Percentiles rank a stretch among this genome's conserved stretches.
Conservation (phyloP, 2,797 vertebrate genomes). For the Tapera naevia region DNA sequence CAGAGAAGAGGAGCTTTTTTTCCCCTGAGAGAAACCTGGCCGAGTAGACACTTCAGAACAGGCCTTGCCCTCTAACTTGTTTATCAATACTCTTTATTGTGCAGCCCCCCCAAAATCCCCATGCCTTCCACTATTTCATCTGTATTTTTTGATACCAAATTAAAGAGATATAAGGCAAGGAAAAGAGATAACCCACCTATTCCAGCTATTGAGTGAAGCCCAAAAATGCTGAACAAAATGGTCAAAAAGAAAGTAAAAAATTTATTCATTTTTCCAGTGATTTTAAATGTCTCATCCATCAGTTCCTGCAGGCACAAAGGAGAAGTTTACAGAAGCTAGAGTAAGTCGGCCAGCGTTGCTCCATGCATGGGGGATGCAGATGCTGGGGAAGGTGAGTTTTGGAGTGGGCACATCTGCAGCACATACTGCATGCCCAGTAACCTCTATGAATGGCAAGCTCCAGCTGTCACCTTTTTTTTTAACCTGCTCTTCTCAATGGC, state of each 20-base stretch:
- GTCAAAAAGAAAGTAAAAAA: not conserved
- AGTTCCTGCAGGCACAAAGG: not conserved
- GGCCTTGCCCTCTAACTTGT: not conserved
- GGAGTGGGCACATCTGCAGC: not conserved
- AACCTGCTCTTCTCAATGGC: not conserved
- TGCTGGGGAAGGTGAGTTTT: not conserved
- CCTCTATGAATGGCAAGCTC: not conserved
- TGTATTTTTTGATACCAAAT: not conserved
- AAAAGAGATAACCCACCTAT: not conserved
- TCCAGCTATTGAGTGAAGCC: not conserved
- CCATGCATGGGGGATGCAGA: accelerated
- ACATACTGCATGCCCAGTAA: not conserved
- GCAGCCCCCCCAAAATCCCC: accelerated
- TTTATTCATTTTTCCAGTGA: not conserved
- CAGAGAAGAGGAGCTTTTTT: not conserved
- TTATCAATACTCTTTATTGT: not conserved
- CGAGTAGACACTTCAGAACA: not conserved
- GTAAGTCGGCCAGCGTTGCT: not conserved
- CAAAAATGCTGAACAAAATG: not conserved
- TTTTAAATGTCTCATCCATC: not conserved
- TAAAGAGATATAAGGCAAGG: not conserved
- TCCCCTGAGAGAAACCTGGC: not conserved
- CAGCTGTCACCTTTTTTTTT: not conserved
- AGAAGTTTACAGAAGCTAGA: not conserved
- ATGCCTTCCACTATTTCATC: accelerated